These are phyloP conservation scores for Poeciliopsis gracilis DNA, from an alignment of 2,797 vertebrate genomes.

Conservation along the genomic window DNA sequence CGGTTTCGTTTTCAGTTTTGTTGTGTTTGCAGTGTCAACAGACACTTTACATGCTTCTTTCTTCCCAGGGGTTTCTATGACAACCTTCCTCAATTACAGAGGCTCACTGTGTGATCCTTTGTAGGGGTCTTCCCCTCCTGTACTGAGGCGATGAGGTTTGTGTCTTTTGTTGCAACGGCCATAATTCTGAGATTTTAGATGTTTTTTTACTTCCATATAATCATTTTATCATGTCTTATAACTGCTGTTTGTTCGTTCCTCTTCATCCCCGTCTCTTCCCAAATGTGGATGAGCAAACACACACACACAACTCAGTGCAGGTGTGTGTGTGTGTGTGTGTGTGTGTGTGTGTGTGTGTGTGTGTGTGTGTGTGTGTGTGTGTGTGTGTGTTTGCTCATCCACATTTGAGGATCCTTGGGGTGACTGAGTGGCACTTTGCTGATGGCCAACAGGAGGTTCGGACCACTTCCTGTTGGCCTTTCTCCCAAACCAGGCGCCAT, in stretches of 20 bases:
- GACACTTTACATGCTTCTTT: slow-evolving; percentile 31
- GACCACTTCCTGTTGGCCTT: slow-evolving; percentile 64
- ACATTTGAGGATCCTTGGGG: slow-evolving; percentile 33
- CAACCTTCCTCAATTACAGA: slow-evolving; percentile 40
- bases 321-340: slow-evolving; percentile 38
- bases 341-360: slow-evolving; percentile 40
- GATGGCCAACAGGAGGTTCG: slow-evolving; percentile 64
- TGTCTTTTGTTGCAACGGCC: background rate
- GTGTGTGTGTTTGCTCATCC: slow-evolving; percentile 24
- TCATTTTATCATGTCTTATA: background rate
- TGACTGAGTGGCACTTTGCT: slow-evolving; percentile 53
- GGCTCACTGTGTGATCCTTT: slow-evolving; percentile 29
- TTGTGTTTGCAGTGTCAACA: slow-evolving; percentile 47
- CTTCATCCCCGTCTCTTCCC: background rate
- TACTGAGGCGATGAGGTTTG: background rate
- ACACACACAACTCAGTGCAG: slow-evolving; percentile 23
- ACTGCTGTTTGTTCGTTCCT: slow-evolving; percentile 17
- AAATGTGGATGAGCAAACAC: no score
- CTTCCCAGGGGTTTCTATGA: slow-evolving; percentile 45
- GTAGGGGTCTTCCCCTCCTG: slow-evolving; percentile 24
- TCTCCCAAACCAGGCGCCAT: slow-evolving; percentile 56
- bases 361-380: slow-evolving; percentile 48
- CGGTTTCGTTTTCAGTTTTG: slow-evolving; percentile 36
- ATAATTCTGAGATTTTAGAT: background rate
- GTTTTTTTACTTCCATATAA: background rate